Base-by-base conservation (phyloP, 2,888 invertebrate species). In the Macroteleia sp. region DNA sequence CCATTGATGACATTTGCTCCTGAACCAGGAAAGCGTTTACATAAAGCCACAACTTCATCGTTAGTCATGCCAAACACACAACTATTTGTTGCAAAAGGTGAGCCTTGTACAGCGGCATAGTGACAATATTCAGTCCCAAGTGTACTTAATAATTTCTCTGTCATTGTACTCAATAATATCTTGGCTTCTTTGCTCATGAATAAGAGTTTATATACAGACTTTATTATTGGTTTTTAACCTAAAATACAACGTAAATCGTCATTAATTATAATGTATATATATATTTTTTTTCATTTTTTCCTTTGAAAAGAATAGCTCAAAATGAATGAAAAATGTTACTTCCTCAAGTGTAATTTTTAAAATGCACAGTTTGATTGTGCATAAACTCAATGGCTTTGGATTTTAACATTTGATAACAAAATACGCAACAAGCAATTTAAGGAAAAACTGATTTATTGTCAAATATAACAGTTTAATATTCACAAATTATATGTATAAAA, bases 51-150 rank as follows among this genome's bases (percentile, higher is more conserved):
- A 46, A 93, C 91, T 92, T 96, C 97, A 76, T 95, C 94, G 56
- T 93, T 91, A 85, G 94, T 94, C 81, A 96, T 91, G 64, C 96
- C 97, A 92, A 96, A 97, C 30, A 95, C 95, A 76, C 95, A 93
- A 90, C 95, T 94, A 87, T 96, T 95, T 79, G 92, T 91, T 79
- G 96, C 94, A 92, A 96, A 95, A 70, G 96, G 92, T 3, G 96
- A 96, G 32, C 95, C 96, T 92, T 96, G 96, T 48, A 96, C 94
- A 76, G 95, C 96, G 84, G 96, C 93, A 91, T 97, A 97, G 75
- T 94, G 94, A 89, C 93, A 94, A 82, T 93, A 93, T 81, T 94
- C 94, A 71, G 82, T 88, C 66, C 90, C 90, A 66, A 92, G 85
- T 69, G 92, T 83, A 83, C 89, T 91, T 64, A 91, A 79, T 75